Evolutionary conservation across 2,113 vertebrate species (phyloP).

Genomic region (Seriola quinqueradiata): DNA sequence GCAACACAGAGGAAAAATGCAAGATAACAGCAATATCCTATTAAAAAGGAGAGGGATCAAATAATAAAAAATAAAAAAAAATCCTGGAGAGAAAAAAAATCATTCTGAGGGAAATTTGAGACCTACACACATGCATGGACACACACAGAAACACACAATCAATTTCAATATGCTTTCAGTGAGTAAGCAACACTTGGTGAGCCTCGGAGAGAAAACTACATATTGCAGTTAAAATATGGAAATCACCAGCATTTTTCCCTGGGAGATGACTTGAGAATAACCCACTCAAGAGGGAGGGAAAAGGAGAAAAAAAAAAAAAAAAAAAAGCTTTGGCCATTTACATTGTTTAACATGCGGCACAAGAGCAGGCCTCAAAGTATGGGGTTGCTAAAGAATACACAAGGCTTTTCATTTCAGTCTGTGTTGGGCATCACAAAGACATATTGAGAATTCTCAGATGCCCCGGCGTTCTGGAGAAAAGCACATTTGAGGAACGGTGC

Average conservation of each 20-base stretch:
- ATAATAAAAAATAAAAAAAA: background rate
- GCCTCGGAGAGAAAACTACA: constrained; percentile 69
- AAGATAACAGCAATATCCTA: constrained; percentile 58
- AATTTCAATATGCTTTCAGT: constrained; percentile 55
- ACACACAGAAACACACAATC: constrained; percentile 27
- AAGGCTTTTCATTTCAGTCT: constrained; percentile 46
- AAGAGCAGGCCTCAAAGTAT: constrained; percentile 40
- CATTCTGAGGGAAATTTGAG: constrained; percentile 10
- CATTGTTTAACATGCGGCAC: constrained; percentile 74
- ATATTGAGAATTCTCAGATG: constrained; percentile 47
- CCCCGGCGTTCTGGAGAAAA: constrained; percentile 35
- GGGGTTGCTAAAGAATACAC: constrained; percentile 48
- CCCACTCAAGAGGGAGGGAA: constrained; percentile 31
- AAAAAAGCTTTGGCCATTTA: constrained; percentile 54
- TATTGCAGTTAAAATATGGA: constrained; percentile 79
- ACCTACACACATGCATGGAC: constrained; percentile 18
- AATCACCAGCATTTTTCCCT: constrained; percentile 64
- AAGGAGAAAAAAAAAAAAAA: background rate
- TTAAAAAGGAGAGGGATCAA: constrained; percentile 62
- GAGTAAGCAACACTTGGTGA: constrained; percentile 57
- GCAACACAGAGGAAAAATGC: constrained; percentile 43
- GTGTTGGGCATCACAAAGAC: constrained; percentile 35
- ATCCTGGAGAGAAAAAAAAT: background rate
- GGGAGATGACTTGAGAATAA: constrained; percentile 70
- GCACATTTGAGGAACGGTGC: constrained; percentile 26